These are phyloP conservation scores for Anolis carolinensis DNA, from an alignment of 2,113 vertebrate species.

Conservation along the genomic window DNA sequence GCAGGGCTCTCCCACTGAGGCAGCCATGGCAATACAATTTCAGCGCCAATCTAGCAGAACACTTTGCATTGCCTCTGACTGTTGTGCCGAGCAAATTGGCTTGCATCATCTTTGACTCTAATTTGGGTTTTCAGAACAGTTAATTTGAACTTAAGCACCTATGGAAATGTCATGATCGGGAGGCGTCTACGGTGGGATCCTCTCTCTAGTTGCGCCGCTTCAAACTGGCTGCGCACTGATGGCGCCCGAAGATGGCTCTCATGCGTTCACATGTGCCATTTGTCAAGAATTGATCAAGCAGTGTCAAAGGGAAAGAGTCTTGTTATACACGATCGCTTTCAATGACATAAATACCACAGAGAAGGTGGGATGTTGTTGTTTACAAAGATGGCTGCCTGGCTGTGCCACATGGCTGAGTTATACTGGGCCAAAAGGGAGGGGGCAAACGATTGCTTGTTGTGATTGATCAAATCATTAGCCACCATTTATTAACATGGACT, in stretches of 20 bases:
- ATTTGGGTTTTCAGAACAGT: constrained; percentile 67
- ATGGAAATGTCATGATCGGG: constrained; percentile 56
- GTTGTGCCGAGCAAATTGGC: constrained; percentile 59
- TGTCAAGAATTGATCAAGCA: constrained; percentile 45
- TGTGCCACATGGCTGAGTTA: constrained; percentile 24
- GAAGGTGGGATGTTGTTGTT: fast-evolving
- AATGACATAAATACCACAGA: background rate
- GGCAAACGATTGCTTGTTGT: background rate
- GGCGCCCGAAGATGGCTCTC: background rate
- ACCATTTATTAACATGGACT: background rate
- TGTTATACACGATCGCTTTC: constrained; percentile 21
- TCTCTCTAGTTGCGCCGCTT: constrained; percentile 35
- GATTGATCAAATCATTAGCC: background rate
- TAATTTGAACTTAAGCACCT: constrained; percentile 71
- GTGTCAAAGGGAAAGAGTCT: constrained; percentile 37
- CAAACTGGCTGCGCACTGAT: constrained; percentile 37
- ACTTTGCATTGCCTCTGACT: constrained; percentile 58
- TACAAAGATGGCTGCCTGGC: fast-evolving
- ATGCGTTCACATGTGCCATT: constrained; percentile 36
- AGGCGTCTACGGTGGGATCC: constrained; percentile 49
- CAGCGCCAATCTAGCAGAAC: constrained; percentile 59
- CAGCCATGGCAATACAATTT: constrained; percentile 56
- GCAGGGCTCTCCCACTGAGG: constrained; percentile 28
- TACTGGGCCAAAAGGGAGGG: background rate
- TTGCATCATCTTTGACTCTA: constrained; percentile 69